Evolutionary conservation across 2,888 invertebrate species (phyloP).

Genomic region (Morpho helenor): DNA sequence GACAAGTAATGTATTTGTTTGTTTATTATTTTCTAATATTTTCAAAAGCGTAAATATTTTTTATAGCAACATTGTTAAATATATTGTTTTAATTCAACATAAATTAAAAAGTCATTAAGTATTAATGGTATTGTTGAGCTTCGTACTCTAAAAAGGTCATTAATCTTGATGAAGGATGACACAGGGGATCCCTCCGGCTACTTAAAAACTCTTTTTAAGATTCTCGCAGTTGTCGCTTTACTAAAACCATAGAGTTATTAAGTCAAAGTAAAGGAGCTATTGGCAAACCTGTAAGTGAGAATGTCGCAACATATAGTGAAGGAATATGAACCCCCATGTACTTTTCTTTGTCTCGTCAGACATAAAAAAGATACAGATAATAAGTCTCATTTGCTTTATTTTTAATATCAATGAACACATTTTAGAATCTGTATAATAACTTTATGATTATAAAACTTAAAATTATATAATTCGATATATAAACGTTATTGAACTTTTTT

Average conservation of each 20-base stretch:
- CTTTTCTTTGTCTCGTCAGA: neutral
- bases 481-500: no score
- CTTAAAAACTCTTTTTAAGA: constrained; percentile 13
- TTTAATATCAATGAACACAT: neutral
- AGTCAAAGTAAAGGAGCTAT: no score
- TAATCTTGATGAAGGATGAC: constrained; percentile 12
- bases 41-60: no score
- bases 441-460: neutral
- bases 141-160: constrained; percentile 4
- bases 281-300: no score
- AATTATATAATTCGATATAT: no score
- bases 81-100: neutral
- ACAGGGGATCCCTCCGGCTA: neutral
- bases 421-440: neutral
- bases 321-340: no score
- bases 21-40: no score
- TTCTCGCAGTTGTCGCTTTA: constrained; percentile 10
- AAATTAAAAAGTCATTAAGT: constrained; percentile 1
- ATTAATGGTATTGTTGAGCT: neutral
- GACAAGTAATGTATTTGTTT: no score
- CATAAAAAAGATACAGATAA: neutral
- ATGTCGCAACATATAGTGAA: no score
- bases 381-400: neutral
- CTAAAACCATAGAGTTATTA: no score
- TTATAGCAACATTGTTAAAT: neutral